These are phyloP conservation scores for Scaptomyza montana DNA, from an alignment of 1,140 invertebrate genomes.

Conservation along the genomic window DNA sequence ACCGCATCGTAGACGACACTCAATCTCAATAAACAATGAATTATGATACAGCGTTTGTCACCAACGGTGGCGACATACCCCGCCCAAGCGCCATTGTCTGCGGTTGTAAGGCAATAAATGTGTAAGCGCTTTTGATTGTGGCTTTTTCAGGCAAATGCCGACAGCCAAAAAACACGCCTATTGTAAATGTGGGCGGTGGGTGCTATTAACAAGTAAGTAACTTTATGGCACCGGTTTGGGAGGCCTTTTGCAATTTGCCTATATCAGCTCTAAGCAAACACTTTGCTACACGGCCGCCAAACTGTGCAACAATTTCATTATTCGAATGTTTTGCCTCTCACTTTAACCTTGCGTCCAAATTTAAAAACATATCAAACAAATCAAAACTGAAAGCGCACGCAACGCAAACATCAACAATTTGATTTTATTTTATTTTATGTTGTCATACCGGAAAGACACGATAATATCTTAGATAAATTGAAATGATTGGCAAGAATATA, in stretches of 20 bases:
- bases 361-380: conserved; percentile 69
- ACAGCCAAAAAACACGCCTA: conserved; percentile 17
- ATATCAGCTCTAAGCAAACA: conserved; percentile 11
- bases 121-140: conserved; percentile 60
- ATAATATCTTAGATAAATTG: conserved; percentile 53
- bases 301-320: conserved; percentile 39
- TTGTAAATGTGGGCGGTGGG: not conserved
- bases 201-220: conserved; percentile 60
- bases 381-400: conserved; percentile 29
- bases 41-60: conserved; percentile 37
- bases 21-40: conserved; percentile 49
- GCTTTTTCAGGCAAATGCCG: conserved; percentile 43
- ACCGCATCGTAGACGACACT: conserved; percentile 10
- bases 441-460: conserved; percentile 31
- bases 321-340: conserved; percentile 43
- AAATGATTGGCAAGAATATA: conserved; percentile 55
- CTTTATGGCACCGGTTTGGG: conserved; percentile 39
- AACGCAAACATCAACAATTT: conserved; percentile 15
- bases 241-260: conserved; percentile 10
- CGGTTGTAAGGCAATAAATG: conserved; percentile 66
- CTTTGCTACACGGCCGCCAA: not conserved
- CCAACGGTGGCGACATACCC: conserved; percentile 13
- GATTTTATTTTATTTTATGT: conserved; percentile 11
- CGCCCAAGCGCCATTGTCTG: conserved; percentile 30
- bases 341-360: conserved; percentile 61